These are phyloP conservation scores for Megaptera novaeangliae DNA, from an alignment of 2,113 vertebrate genomes.

Conservation along the genomic window DNA sequence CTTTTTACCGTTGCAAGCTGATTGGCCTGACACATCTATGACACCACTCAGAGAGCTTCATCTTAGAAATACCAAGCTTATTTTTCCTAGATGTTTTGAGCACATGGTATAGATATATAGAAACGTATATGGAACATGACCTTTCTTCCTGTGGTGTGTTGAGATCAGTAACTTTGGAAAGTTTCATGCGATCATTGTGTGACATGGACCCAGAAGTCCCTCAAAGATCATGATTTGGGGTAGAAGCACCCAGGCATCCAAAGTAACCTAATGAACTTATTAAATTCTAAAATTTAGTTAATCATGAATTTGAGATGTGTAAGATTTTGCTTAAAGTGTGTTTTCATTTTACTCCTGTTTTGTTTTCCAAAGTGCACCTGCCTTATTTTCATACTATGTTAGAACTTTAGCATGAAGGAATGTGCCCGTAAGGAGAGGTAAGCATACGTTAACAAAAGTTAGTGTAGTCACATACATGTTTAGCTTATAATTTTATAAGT, in stretches of 20 bases:
- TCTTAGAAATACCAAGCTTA: neutral
- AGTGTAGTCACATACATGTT: neutral
- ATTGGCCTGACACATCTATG: neutral
- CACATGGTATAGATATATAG: neutral
- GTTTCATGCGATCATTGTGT: neutral
- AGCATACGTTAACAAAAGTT: neutral
- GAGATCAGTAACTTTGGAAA: neutral
- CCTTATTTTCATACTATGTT: neutral
- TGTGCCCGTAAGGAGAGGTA: neutral
- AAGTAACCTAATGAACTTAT: neutral
- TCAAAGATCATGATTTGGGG: neutral
- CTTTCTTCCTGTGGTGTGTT: neutral
- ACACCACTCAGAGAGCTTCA: neutral
- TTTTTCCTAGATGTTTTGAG: neutral
- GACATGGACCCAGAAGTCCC: neutral
- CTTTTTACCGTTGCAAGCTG: neutral
- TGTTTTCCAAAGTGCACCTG: neutral
- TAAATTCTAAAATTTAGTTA: neutral
- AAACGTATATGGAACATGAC: neutral
- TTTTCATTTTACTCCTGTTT: neutral
- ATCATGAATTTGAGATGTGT: neutral
- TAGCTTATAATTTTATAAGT: neutral
- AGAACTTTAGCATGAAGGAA: neutral
- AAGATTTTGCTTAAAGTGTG: neutral
- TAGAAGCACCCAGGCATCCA: neutral